Evolutionary conservation across 1,140 invertebrate species (phyloP), one percentile per base, ranked within the genome.

Genomic region (Epicauta chinensis): DNA sequence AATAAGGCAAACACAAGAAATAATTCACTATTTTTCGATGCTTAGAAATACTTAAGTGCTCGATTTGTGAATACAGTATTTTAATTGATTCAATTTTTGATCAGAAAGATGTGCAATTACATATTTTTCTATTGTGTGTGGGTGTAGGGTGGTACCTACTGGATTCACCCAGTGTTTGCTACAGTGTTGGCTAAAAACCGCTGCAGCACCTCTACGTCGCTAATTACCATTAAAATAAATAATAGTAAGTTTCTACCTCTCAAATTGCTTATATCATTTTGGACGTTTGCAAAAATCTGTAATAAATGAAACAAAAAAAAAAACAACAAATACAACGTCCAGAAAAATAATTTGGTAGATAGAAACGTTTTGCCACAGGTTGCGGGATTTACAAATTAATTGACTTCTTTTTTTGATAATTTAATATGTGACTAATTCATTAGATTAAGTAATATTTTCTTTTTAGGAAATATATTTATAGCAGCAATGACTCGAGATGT

Each of bases 91-190:
- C 32, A 3, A 9, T 34, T 6, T 1, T 23, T 7, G 23, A 23
- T 7, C 23, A 23, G 7, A 23, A 23, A 5, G 23, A 5, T 40
- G 47, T 43, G 16, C 14, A 7, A 59, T 64, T 66, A 64, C 64
- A 58, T 66, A 63, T 64, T 59, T 62, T 61, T 66, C 2, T 64
- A 56, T 62, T 60, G 52, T 64, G 63, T 67, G 62, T 66, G 66
- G 64, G 60, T 60, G 63, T 66, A 65, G 65, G 61, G 62, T 64
- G 60, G 54, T 56, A 53, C 51, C 50, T 61, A 61, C 53, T 62
- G 64, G 63, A 66, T 64, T 64, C 61, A 63, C 64, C 66, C 63
- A 55, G 60, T 67, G 63, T 67, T 68, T 68, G 66, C 64, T 68
- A 66, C 66, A 66, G 61, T 60, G 64, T 68, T 65, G 65, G 64